A percentile compares a stretch with the other conserved stretches of the same genome.
These are phyloP conservation scores for Protonibea diacanthus DNA, from an alignment of 2,797 vertebrate genomes.

Conservation along the genomic window DNA sequence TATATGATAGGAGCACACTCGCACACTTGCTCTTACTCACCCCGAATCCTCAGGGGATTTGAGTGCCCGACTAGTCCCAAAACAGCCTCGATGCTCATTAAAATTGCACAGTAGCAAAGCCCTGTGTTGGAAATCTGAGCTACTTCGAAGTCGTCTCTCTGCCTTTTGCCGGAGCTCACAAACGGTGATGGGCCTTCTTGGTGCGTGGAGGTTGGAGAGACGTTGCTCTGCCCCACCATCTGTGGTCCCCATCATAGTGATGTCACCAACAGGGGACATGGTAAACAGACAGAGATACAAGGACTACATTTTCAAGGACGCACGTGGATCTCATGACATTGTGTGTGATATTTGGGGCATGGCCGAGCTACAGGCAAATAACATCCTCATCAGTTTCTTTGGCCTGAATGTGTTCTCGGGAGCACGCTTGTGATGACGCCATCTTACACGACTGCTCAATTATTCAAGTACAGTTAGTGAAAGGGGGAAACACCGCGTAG, in stretches of 20 bases:
- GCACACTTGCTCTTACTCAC: slow-evolving; percentile 62
- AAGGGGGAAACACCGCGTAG: slow-evolving; percentile 50
- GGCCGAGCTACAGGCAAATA: slow-evolving; percentile 68
- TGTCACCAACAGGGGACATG: slow-evolving; percentile 51
- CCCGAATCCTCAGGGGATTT: slow-evolving; percentile 53
- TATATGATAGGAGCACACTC: slow-evolving; percentile 7
- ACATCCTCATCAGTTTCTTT: slow-evolving; percentile 74
- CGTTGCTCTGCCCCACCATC: slow-evolving; percentile 43
- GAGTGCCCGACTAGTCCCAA: slow-evolving; percentile 59
- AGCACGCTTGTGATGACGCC: slow-evolving; percentile 53
- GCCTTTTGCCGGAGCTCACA: slow-evolving; percentile 23
- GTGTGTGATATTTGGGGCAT: slow-evolving; percentile 77
- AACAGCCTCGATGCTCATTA: slow-evolving; percentile 67
- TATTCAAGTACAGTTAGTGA: slow-evolving; percentile 56
- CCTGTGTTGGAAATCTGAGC: slow-evolving; percentile 57
- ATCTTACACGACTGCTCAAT: slow-evolving; percentile 58
- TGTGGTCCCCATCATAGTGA: slow-evolving; percentile 52
- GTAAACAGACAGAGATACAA: slow-evolving; percentile 52
- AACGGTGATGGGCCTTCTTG: slow-evolving; percentile 27
- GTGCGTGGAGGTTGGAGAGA: slow-evolving; percentile 28
- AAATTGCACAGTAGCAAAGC: slow-evolving; percentile 59
- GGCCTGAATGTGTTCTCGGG: slow-evolving; percentile 73
- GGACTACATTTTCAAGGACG: slow-evolving; percentile 76
- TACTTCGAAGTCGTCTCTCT: slow-evolving; percentile 44
- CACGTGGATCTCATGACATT: slow-evolving; percentile 76